phyloP scores from a whole-genome alignment of 2,888 invertebrate species.

The Phortica okadai region DNA sequence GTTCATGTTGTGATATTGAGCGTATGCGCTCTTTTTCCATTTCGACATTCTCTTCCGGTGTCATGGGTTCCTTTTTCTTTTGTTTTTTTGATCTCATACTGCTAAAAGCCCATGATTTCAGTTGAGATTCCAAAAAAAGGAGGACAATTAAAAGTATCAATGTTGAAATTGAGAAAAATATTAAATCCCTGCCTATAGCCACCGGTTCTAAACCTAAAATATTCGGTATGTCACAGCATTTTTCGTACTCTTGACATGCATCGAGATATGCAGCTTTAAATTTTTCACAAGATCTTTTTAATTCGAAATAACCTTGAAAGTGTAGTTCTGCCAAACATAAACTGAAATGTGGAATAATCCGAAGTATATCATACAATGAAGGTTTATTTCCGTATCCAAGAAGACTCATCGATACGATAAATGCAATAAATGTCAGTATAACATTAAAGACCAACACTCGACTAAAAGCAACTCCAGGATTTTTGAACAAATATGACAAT shows the following conservation, averaged over 20 bases:
- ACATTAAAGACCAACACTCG: not conserved
- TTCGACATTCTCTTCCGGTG: not conserved
- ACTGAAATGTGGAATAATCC: not conserved
- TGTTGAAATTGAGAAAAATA: not conserved
- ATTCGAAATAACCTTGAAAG: constrained; percentile 2
- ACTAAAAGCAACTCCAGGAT: not conserved
- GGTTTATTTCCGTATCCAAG: no score
- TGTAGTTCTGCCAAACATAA: no score
- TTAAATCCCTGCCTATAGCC: no score
- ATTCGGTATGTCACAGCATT: no score
- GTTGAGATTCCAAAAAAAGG: not conserved
- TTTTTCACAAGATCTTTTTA: constrained; percentile 77
- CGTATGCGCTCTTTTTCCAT: not conserved
- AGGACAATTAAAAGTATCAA: not conserved
- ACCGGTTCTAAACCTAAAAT: no score
- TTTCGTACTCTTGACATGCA: no score
- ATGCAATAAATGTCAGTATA: not conserved
- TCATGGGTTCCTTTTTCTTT: no score
- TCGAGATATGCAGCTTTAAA: no score
- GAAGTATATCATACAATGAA: not conserved
- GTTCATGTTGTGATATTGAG: not conserved
- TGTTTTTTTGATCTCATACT: no score
- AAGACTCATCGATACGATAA: no score
- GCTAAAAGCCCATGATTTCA: not conserved
- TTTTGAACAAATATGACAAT: not conserved